Percentiles rank a stretch among this genome's conserved stretches.
Evolutionary conservation across 2,888 invertebrate genomes (phyloP).

Genomic region (Salticus scenicus): DNA sequence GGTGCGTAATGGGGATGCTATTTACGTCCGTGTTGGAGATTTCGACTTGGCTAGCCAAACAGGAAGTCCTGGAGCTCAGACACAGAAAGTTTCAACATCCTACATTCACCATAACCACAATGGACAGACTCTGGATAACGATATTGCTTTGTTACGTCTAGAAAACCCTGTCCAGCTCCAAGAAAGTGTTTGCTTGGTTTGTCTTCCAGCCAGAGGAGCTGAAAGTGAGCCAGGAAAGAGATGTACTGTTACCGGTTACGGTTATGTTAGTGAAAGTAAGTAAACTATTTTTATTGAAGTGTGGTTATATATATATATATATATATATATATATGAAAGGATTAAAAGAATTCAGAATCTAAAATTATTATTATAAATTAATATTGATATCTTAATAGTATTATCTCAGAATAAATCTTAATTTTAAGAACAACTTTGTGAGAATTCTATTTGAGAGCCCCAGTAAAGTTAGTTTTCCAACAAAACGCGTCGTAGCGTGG

Average conservation of each 20-base stretch:
- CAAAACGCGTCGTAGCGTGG: too few species aligned
- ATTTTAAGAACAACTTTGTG: too few species aligned
- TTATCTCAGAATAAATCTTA: too few species aligned
- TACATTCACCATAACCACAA: conserved; percentile 97
- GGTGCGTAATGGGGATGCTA: conserved; percentile 93
- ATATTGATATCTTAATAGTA: too few species aligned
- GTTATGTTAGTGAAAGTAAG: conserved; percentile 94
- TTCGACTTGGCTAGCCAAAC: conserved; percentile 51
- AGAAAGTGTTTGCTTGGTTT: conserved; percentile 78
- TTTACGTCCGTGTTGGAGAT: conserved; percentile 91
- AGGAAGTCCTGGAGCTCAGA: conserved; percentile 65
- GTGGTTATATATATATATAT: too few species aligned
- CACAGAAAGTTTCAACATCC: conserved; percentile 88
- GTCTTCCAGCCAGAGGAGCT: conserved; percentile 90
- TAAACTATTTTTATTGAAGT: too few species aligned
- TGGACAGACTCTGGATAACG: conserved; percentile 94
- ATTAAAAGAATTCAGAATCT: too few species aligned
- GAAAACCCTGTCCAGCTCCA: conserved; percentile 70
- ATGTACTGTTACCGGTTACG: conserved; percentile 93
- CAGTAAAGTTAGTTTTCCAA: too few species aligned
- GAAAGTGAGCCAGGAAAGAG: conserved; percentile 88
- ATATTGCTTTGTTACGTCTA: conserved; percentile 89
- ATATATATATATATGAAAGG: too few species aligned
- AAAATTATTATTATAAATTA: too few species aligned
- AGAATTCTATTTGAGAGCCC: too few species aligned